Evolutionary conservation across 2,888 invertebrate genomes (phyloP).

Genomic region (Pegoplata infirma): DNA sequence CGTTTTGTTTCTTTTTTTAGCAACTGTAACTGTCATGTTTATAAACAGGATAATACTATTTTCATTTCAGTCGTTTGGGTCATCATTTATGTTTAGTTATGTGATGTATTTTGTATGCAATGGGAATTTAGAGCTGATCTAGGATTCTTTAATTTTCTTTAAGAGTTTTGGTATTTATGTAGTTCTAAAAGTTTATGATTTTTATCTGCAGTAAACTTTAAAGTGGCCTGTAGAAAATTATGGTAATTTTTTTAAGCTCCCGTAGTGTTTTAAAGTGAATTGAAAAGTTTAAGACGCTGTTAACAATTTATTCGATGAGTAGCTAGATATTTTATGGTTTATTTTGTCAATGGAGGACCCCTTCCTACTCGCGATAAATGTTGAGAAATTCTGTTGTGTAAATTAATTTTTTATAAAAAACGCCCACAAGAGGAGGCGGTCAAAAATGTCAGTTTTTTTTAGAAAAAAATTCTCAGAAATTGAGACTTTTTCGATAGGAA

Average conservation of each 20-base stretch:
- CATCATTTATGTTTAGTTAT: neutral
- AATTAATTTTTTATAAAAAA: too few relatives aligned
- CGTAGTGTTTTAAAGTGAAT: neutral
- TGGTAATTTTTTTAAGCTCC: neutral
- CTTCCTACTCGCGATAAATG: too few relatives aligned
- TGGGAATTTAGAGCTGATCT: neutral
- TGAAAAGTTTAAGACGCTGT: neutral
- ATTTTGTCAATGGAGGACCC: too few relatives aligned
- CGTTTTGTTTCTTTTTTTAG: slow-evolving; percentile 41
- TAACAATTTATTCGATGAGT: too few relatives aligned
- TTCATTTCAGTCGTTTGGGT: too few relatives aligned
- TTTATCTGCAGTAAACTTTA: neutral
- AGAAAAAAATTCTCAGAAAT: too few relatives aligned
- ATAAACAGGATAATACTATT: slow-evolving; percentile 63
- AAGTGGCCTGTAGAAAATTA: neutral
- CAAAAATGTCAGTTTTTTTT: too few relatives aligned
- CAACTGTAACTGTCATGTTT: slow-evolving; percentile 61
- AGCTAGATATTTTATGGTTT: too few relatives aligned
- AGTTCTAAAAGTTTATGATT: neutral
- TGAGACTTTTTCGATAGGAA: too few relatives aligned
- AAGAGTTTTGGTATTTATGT: neutral
- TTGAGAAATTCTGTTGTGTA: too few relatives aligned
- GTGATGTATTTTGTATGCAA: neutral
- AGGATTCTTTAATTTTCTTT: neutral
- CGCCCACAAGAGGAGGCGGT: too few relatives aligned